Conservation (phyloP, 1,140 invertebrate genomes). For the Chironomus striatipennis region DNA sequence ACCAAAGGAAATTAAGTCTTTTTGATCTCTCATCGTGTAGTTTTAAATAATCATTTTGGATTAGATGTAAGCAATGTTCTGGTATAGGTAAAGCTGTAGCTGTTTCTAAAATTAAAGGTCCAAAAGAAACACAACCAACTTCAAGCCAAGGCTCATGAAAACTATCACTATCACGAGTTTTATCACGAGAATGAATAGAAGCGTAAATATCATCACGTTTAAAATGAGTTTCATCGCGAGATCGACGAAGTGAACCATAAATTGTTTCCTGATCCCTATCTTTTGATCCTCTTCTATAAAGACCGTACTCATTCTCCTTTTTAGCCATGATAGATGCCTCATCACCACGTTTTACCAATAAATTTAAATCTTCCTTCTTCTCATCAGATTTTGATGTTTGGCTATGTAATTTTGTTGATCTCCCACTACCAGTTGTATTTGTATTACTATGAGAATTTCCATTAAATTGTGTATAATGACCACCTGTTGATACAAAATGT, state of each 20-base stretch:
- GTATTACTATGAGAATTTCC: constrained; percentile 43
- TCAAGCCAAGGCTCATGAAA: constrained; percentile 77
- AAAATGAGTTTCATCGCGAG: constrained; percentile 28
- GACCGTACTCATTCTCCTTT: constrained; percentile 23
- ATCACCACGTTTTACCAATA: constrained; percentile 29
- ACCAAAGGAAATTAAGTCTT: constrained; percentile 92
- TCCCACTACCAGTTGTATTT: constrained; percentile 48
- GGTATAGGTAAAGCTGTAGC: constrained; percentile 69
- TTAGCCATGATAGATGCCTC: constrained; percentile 30
- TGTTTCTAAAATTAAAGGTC: constrained; percentile 87
- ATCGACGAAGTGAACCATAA: constrained; percentile 24
- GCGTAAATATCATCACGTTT: constrained; percentile 29
- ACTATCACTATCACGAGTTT: constrained; percentile 26
- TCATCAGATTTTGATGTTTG: constrained; percentile 35
- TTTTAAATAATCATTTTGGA: constrained; percentile 78
- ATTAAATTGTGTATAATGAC: constrained; percentile 30
- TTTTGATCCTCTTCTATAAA: constrained; percentile 22
- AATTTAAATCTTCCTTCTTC: constrained; percentile 27
- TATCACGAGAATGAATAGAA: constrained; percentile 20
- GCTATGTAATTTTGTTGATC: constrained; percentile 41
- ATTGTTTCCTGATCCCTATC: constrained; percentile 16
- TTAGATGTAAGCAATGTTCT: constrained; percentile 62
- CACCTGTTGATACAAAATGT: constrained; percentile 55
- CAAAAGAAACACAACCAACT: constrained; percentile 80
- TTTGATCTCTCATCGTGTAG: constrained; percentile 82